Evolutionary conservation across 2,113 vertebrate species (phyloP).

Genomic region (Bubalus kerabau): DNA sequence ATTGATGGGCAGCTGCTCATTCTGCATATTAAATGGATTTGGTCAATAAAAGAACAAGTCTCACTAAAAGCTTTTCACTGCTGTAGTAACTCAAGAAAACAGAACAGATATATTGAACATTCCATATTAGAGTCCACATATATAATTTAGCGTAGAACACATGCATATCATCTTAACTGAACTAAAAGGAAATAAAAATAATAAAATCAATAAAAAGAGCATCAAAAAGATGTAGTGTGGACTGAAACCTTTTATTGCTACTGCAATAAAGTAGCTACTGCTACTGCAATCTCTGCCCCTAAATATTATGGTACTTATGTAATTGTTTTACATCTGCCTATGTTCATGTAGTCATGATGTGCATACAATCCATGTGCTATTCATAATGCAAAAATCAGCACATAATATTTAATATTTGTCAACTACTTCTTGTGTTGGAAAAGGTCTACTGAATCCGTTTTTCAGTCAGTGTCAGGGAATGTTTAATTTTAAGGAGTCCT

Average conservation of each 20-base stretch:
- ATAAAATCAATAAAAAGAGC: not conserved
- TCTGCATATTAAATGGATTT: not conserved
- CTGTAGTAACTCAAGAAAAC: not conserved
- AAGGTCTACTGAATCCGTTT: not conserved
- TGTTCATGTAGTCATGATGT: not conserved
- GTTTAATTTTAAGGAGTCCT: not conserved
- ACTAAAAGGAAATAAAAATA: not conserved
- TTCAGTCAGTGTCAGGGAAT: not conserved
- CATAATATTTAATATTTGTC: not conserved
- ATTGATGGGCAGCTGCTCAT: not conserved
- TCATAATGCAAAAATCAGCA: not conserved
- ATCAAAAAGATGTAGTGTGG: not conserved
- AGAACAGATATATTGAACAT: not conserved
- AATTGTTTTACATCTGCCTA: not conserved
- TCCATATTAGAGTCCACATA: not conserved
- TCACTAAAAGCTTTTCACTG: not conserved
- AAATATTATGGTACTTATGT: not conserved
- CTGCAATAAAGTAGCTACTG: not conserved
- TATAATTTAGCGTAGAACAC: not conserved
- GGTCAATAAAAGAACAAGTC: not conserved
- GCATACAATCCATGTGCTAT: not conserved
- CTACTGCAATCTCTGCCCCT: not conserved
- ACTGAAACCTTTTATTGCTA: not conserved
- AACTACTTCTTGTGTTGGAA: not conserved
- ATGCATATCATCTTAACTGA: not conserved